A percentile compares a stretch with the other conserved stretches of the same genome.
Evolutionary conservation across 2,113 vertebrate species (phyloP).

Genomic region (Sapajus apella): DNA sequence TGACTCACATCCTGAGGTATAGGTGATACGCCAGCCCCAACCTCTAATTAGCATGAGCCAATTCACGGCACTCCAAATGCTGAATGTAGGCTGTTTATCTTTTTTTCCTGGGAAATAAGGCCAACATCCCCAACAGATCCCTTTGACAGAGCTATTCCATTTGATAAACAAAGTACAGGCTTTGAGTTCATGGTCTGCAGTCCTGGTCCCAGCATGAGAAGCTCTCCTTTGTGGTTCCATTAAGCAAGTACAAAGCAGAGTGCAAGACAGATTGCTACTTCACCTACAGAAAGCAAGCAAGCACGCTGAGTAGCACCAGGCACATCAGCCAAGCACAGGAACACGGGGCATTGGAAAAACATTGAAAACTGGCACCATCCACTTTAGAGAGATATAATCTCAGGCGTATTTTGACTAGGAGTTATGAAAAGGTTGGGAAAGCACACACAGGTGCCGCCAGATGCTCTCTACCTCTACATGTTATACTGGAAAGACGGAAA

Average conservation of each 20-base stretch:
- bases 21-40: neutral
- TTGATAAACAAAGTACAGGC: neutral
- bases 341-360: neutral
- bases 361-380: neutral
- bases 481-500: neutral
- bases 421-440: neutral
- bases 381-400: neutral
- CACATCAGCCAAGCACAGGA: neutral
- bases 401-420: neutral
- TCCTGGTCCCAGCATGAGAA: neutral
- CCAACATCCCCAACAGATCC: neutral
- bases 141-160: neutral
- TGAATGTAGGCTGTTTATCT: neutral
- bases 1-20: neutral
- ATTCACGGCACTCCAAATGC: neutral
- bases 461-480: neutral
- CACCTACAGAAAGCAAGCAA: neutral
- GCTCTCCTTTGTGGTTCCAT: neutral
- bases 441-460: neutral
- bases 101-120: neutral
- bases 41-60: neutral
- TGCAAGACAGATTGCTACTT: neutral
- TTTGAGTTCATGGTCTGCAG: neutral
- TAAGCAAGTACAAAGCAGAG: constrained; percentile 34
- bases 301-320: accelerated